phyloP scores from a whole-genome alignment of 2,113 vertebrate genomes.

The Fukomys damarensis region DNA sequence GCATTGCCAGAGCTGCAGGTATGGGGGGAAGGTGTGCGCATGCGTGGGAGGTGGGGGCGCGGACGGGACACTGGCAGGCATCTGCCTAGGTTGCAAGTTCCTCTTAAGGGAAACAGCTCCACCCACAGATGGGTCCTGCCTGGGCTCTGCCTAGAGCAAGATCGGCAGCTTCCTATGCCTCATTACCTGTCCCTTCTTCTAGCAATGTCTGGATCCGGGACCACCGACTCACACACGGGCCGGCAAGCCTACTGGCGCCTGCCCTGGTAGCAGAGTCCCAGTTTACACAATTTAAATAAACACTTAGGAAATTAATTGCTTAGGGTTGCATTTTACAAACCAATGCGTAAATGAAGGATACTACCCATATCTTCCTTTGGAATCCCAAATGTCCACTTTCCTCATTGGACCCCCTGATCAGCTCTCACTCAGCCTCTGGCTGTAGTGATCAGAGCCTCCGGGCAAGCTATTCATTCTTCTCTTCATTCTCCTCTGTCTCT shows the following conservation, averaged over 20 bases:
- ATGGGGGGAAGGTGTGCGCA: background rate
- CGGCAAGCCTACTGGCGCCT: background rate
- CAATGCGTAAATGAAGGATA: background rate
- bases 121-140: background rate
- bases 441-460: background rate
- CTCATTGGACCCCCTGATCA: background rate
- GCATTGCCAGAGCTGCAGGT: background rate
- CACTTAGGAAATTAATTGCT: slow-evolving; percentile 40
- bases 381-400: slow-evolving; percentile 20
- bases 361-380: background rate
- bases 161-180: background rate
- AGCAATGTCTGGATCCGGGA: background rate
- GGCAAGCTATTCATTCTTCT: background rate
- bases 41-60: background rate
- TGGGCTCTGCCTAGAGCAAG: background rate
- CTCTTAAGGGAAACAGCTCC: background rate
- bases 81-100: too few species aligned
- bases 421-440: background rate
- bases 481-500: background rate
- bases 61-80: background rate
- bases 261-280: background rate
- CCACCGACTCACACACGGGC: background rate
- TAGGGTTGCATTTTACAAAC: slow-evolving; percentile 42
- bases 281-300: slow-evolving; percentile 34
- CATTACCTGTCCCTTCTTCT: background rate